Evolutionary conservation across 2,797 vertebrate species (phyloP), one percentile per base, ranked within the genome.

Genomic region (Gallirallus australis): DNA sequence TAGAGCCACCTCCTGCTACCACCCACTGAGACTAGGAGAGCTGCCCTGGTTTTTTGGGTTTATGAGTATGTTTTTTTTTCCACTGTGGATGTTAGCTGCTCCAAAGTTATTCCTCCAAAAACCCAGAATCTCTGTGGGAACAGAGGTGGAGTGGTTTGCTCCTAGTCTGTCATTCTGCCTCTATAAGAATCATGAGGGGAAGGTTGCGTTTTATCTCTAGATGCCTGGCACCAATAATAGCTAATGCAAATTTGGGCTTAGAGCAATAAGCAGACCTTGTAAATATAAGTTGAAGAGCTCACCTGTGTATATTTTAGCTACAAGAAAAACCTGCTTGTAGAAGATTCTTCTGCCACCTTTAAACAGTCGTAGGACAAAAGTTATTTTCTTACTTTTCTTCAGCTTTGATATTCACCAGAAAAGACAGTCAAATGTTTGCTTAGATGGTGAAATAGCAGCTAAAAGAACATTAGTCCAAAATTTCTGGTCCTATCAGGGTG

Each of bases 21-120:
- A 92, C 86, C 84, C 40, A 1, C 87, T 71, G 93, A 91, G 84
- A 94, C 24, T 89, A 87, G 86, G 86, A 90, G 76, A 90, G 72
- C 39, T 59, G 72, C 48, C 68, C 81, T 84, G 21, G 0, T 37
- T 78, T 95, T 90, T 45, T 2, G 59, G 61, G 77, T 87, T 95
- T 94, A 64, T 75, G 45, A 90, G 35, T 64, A 70, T 86, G 56
- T 94, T 96, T 94, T 71, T 96, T 95, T 94, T 97, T 93, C 88
- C 88, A 56, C 50, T 90, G 75, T 82, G 45, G 27, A 78, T 7
- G 16, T 75, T 72, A 84, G 77, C 70, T 84, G 64, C 93, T 82
- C 50, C 37, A 78, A 86, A 94, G 37, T 64, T 59, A 88, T 63
- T 90, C n/a, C 56, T 93, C 69, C 60, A 91, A 57, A 59, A 94